phyloP scores from a whole-genome alignment of 2,888 invertebrate species.

The Thereva nobilitata region DNA sequence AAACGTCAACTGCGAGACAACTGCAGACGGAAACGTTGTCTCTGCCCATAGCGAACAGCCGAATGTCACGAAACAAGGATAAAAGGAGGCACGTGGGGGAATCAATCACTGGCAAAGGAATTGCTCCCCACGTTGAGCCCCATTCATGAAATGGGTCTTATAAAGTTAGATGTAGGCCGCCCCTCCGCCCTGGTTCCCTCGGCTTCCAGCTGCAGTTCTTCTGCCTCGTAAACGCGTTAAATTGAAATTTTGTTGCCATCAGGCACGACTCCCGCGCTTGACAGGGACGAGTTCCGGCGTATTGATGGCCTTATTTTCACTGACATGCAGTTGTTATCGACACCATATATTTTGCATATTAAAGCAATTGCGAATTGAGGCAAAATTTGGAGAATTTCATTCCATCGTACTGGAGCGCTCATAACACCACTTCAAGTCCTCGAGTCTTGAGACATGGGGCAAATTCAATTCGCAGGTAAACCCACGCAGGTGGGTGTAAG shows the following conservation, averaged over 20 bases:
- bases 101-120: constrained; percentile 19
- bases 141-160: constrained; percentile 6
- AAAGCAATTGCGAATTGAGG: too few species aligned
- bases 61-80: constrained; percentile 20
- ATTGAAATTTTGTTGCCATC: constrained; percentile 20
- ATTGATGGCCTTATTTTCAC: too few species aligned
- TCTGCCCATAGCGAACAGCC: not conserved
- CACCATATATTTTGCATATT: too few species aligned
- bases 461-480: too few species aligned
- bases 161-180: not conserved
- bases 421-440: too few species aligned
- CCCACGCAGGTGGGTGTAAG: too few species aligned
- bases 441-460: too few species aligned
- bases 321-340: too few species aligned
- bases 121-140: constrained; percentile 1
- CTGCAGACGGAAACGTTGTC: not conserved
- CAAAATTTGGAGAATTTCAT: too few species aligned
- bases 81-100: constrained; percentile 25
- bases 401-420: too few species aligned
- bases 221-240: not conserved
- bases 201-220: not conserved
- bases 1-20: not conserved
- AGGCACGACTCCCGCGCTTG: too few species aligned
- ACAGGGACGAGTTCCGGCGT: too few species aligned
- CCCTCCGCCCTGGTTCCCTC: not conserved